These are phyloP conservation scores for Axis porcinus DNA, from an alignment of 2,113 vertebrate species.

Conservation along the genomic window DNA sequence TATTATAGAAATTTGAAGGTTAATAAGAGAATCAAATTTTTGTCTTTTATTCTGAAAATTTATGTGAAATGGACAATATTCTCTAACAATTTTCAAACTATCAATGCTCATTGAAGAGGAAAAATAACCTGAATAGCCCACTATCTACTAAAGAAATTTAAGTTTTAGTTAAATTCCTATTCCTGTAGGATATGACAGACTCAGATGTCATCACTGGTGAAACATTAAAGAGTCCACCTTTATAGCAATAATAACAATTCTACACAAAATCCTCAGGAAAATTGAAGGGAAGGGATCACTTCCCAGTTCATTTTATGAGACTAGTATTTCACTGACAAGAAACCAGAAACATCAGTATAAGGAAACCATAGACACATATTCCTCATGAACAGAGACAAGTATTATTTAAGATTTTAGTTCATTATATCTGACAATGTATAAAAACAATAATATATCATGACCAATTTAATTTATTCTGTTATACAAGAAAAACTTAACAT, in stretches of 20 bases:
- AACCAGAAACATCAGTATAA: not conserved
- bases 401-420: not conserved
- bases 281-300: not conserved
- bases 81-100: not conserved
- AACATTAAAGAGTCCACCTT: not conserved
- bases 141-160: not conserved
- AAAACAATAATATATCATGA: not conserved
- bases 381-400: not conserved
- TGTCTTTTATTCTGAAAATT: not conserved
- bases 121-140: not conserved
- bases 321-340: not conserved
- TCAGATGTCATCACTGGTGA: not conserved
- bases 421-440: not conserved
- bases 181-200: not conserved
- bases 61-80: not conserved
- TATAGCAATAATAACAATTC: not conserved
- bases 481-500: not conserved
- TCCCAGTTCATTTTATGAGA: not conserved
- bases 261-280: not conserved
- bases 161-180: not conserved
- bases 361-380: not conserved
- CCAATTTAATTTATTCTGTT: not conserved
- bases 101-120: not conserved
- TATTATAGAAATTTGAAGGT: not conserved
- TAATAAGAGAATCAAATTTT: not conserved